Evolutionary conservation across 2,113 vertebrate genomes (phyloP), one percentile per base, ranked within the genome.

Genomic region (Pao palembangensis): DNA sequence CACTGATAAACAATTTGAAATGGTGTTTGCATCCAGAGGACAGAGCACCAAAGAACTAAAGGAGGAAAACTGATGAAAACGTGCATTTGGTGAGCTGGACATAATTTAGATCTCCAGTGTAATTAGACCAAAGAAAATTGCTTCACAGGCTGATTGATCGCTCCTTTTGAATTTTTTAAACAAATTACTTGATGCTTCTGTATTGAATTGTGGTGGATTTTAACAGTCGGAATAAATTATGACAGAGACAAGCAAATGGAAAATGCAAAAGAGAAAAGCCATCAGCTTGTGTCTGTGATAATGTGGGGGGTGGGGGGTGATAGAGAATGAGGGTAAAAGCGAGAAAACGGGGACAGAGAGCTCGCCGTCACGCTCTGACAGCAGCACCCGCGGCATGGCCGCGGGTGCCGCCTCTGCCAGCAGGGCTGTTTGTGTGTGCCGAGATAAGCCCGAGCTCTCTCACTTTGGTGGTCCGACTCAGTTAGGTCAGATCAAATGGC

Each of bases 391-490:
- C 69, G 63, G 74, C 76, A 74, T 67, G 72, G 80, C 76, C 78
- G 67, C 42, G n/a, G n/a, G n/a, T n/a, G 56, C 46, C 55, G 72
- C 74, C 42, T 61, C 44, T 71, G 82, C 87, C 87, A 85, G 81
- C 67, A 52, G 79, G 72, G 79, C 82, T 71, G 82, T 79, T 80
- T 84, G 84, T 89, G 85, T 76, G 79, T 8, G 19, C 64, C 17
- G 70, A 87, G 85, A 87, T 87, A 86, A 89, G 79, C 70, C 67
- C 23, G n/a, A 72, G 67, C 75, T 71, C 68, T 42, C 76, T 75
- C 59, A 75, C 76, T 64, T 79, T 71, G 83, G 80, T 49, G 52
- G 65, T 48, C 55, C 31, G 47, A 75, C 73, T 80, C 55, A 69
- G 71, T 82, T 75, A 80, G 75, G 51, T 74, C 80, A 78, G 79